Evolutionary conservation across 1,140 invertebrate genomes (phyloP), one percentile per base, ranked within the genome.

Genomic region (Mactra quadrangularis): DNA sequence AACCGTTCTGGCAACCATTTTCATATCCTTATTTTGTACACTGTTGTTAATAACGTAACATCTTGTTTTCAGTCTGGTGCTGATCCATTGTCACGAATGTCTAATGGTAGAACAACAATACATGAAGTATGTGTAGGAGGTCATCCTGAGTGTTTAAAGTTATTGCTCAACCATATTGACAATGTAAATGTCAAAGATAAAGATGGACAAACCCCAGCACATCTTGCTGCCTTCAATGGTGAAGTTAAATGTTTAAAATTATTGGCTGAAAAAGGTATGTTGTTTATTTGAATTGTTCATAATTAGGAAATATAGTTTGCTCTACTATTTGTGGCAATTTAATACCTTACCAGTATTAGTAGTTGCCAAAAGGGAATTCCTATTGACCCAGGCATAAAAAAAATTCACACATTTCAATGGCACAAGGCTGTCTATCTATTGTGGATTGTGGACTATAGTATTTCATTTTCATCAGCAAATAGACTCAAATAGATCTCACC

Each of bases 51-150:
- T 29, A 60, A 60, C 22, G 38, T 53, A 17, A 47, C 17, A 47
- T 9, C 25, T 78, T 59, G 19, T 62, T 41, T 41, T 68, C 31
- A 89, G 87, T 84, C 79, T 35, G 88, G 88, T 29, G 82, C 64
- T 15, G 83, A 85, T 66, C 78, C 85, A 13, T 60, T 76, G 25
- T 57, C 57, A 45, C 75, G 50, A 45, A 84, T 75, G 45, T 76
- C 71, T 17, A 83, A 53, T 35, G 87, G 89, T 2, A 82, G 91
- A 22, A 88, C 88, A 11, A 85, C 90, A 11, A 33, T 92, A 33
- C 91, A 92, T 82, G 90, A 92, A 31, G 89, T 89, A 0, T 90
- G 90, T 82, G 76, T 88, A n/a, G 89, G 90, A 13, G 91, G 91
- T 17, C 88, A 92, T 81, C 64, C 82, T 13, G 86, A 89, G 17